Conservation (phyloP, 2,113 vertebrate genomes). For the Pteruthius melanotis region DNA sequence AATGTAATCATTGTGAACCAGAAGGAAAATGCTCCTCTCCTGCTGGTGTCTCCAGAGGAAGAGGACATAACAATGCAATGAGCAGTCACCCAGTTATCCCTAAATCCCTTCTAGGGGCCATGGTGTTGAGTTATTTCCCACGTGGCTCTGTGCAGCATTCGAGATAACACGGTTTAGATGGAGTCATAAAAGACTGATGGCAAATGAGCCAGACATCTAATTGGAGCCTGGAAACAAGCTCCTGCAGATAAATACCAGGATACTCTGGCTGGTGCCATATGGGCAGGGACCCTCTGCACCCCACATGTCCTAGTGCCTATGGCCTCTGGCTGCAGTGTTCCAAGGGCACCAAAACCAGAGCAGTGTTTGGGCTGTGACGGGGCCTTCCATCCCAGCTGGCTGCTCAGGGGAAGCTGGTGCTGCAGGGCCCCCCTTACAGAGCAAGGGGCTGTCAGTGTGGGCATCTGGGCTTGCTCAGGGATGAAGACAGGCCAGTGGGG, state of each 20-base stretch:
- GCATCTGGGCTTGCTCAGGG: background rate
- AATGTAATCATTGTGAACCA: background rate
- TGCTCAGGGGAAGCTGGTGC: background rate
- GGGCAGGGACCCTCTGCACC: background rate
- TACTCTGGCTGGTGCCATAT: background rate
- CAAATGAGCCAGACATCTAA: background rate
- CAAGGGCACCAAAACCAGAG: background rate
- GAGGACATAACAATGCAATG: background rate
- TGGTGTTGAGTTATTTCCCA: background rate
- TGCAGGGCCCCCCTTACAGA: background rate
- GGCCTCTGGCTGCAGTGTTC: background rate
- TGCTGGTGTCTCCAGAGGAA: background rate
- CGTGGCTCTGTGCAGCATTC: background rate
- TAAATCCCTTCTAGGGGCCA: background rate
- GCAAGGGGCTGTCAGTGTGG: background rate
- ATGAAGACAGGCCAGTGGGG: background rate
- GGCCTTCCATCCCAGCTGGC: background rate
- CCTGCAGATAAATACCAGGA: background rate
- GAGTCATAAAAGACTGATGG: rapidly evolving
- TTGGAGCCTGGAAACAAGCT: background rate
- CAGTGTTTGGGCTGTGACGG: background rate
- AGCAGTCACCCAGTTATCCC: background rate
- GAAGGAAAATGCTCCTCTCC: background rate
- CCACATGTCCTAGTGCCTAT: rapidly evolving
- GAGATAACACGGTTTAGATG: background rate